phyloP scores from a whole-genome alignment of 2,888 invertebrate species.

The Andrena bicolor region DNA sequence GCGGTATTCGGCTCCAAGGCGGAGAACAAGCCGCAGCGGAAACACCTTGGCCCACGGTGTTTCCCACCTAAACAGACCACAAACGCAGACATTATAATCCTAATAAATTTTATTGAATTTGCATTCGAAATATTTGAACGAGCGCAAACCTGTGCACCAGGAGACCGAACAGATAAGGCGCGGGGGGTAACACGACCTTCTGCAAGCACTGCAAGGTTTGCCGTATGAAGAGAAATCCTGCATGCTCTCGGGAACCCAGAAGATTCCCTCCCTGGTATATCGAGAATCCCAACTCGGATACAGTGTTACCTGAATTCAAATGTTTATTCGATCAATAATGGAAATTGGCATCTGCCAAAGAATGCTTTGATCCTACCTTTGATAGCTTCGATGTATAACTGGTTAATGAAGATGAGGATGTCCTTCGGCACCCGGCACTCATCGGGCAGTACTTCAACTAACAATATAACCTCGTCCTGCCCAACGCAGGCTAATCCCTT shows the following conservation, averaged over 20 bases:
- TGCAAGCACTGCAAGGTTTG: constrained; percentile 93
- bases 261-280: constrained; percentile 88
- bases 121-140: background rate
- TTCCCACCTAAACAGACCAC: constrained; percentile 87
- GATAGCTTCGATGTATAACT: constrained; percentile 89
- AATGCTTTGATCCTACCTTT: constrained; percentile 83
- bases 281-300: constrained; percentile 90
- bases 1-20: constrained; percentile 93
- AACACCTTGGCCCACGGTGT: constrained; percentile 94
- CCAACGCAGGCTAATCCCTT: constrained; percentile 92
- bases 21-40: constrained; percentile 90
- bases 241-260: constrained; percentile 90
- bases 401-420: constrained; percentile 90
- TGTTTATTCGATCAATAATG: background rate
- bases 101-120: too few species aligned
- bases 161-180: constrained; percentile 92
- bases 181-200: constrained; percentile 90
- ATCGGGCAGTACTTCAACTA: constrained; percentile 89
- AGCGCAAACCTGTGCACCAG: constrained; percentile 89
- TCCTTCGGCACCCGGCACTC: constrained; percentile 89
- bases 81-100: too few species aligned
- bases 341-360: background rate
- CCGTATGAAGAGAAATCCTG: constrained; percentile 93
- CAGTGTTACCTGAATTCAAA: constrained; percentile 87
- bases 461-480: constrained; percentile 92